Percentiles rank a stretch among this genome's conserved stretches.
phyloP scores from a whole-genome alignment of 1,140 invertebrate species.

The Zaprionus nigranus region DNA sequence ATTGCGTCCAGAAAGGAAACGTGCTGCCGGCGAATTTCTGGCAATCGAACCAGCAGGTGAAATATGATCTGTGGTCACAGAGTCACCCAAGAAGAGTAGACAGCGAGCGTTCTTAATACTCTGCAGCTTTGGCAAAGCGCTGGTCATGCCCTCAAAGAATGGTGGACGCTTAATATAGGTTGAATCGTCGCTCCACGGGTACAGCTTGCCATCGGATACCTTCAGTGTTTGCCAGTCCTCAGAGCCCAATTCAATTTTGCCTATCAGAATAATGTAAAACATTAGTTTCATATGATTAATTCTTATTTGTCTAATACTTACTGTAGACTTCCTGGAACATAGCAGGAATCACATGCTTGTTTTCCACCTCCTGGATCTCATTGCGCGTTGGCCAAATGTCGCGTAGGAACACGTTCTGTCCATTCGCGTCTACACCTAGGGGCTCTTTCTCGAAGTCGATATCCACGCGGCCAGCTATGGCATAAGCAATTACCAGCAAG shows the following conservation, averaged over 20 bases:
- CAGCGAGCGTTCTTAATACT: slow-evolving; percentile 90
- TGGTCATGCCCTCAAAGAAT: slow-evolving; percentile 96
- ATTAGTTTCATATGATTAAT: not conserved
- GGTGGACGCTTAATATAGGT: slow-evolving; percentile 99
- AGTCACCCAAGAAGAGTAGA: slow-evolving; percentile 95
- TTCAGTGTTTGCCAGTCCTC: slow-evolving; percentile 93
- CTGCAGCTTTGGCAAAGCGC: slow-evolving; percentile 86
- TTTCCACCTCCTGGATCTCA: slow-evolving; percentile 96
- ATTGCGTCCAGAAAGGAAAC: slow-evolving; percentile 92
- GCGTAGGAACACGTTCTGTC: slow-evolving; percentile 91
- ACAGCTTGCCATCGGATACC: slow-evolving; percentile 93
- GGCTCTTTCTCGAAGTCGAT: slow-evolving; percentile 97
- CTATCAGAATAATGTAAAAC: slow-evolving; percentile 53
- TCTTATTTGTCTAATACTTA: slow-evolving; percentile 38
- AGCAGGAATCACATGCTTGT: slow-evolving; percentile 95
- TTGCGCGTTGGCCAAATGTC: slow-evolving; percentile 98
- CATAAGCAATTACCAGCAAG: slow-evolving; percentile 97
- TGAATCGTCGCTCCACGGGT: slow-evolving; percentile 95
- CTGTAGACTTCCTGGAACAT: slow-evolving; percentile 96
- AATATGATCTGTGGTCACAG: slow-evolving; percentile 99
- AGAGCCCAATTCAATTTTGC: slow-evolving; percentile 94
- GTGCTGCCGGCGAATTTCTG: slow-evolving; percentile 96
- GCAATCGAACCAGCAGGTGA: slow-evolving; percentile 99
- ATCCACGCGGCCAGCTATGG: slow-evolving; percentile 96
- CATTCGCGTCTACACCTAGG: slow-evolving; percentile 89